Base-by-base conservation (phyloP, 1,140 invertebrate genomes). In the Sycophila sp. region DNA sequence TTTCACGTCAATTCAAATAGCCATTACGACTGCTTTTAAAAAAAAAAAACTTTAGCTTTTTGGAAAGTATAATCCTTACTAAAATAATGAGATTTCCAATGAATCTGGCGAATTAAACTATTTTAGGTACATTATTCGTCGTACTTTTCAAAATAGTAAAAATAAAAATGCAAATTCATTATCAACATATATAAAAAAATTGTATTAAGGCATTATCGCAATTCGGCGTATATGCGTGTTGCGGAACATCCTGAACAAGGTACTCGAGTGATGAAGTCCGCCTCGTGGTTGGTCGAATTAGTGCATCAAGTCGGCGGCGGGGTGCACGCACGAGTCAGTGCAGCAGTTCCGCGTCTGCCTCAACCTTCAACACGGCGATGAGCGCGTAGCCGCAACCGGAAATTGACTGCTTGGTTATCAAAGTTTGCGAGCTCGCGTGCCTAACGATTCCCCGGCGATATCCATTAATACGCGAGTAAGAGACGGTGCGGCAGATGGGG, bases 341-440 rank as follows among this genome's bases (percentile, higher is more conserved):
- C 22, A n/a, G 45, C 13, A 15, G 38, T 7, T 19, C 40, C 40
- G 6, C 40, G 7, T 19, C n/a, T 17, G 38, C 4, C 19, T 3
- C 72, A 75, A 71, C 71, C 71, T 76, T 79, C 77, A 78, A 79
- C 75, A 77, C 75, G 73, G 77, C 72, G 79, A 84, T 77, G 80
- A 81, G 81, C 78, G 75, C 77, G 77, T 24, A 81, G 84, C 82
- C 83, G 74, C 82, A 85, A 84, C 83, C 85, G 85, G 83, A 85
- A 85, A 86, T 85, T 86, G 82, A 80, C 80, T 84, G 82, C 77
- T 81, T 82, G 82, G 80, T 85, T 85, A 86, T 85, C 85, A 85
- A 85, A 85, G 82, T 85, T 85, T 84, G 83, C 73, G 84, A n/a
- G 84, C 76, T 86, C 83, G 84, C 83, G 84, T 86, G 84, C 82